A percentile compares a stretch with the other conserved stretches of the same genome.
Evolutionary conservation across 2,888 invertebrate species (phyloP).

Genomic region (Synergus laeviventris): DNA sequence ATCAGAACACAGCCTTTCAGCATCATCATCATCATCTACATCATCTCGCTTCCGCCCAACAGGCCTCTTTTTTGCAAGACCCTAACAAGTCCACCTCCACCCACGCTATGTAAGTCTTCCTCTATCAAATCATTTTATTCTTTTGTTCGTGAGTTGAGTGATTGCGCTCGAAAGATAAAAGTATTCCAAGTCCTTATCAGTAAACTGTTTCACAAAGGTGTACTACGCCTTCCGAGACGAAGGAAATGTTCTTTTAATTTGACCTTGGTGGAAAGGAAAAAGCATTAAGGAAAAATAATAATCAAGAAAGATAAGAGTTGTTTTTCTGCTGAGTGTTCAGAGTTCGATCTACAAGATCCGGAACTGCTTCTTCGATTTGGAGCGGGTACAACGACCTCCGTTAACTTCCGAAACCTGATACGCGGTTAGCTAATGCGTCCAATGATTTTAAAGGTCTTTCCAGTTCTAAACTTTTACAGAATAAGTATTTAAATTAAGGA

Average conservation of each 20-base stretch:
- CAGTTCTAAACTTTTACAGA: neutral
- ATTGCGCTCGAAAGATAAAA: neutral
- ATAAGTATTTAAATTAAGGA: no score
- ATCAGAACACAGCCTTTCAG: slow-evolving; percentile 62
- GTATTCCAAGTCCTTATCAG: slow-evolving; percentile 20
- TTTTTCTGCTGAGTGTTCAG: neutral
- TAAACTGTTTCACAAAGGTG: neutral
- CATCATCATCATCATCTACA: slow-evolving; percentile 59
- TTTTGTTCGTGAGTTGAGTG: slow-evolving; percentile 10
- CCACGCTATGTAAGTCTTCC: slow-evolving; percentile 63
- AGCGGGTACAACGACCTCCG: neutral
- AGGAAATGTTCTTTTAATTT: neutral
- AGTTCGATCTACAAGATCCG: neutral
- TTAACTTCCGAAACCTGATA: neutral
- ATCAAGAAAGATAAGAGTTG: no score
- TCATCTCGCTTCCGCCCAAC: slow-evolving; percentile 58
- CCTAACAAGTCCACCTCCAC: slow-evolving; percentile 57
- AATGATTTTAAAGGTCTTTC: neutral
- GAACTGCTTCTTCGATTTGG: neutral
- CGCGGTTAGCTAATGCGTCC: neutral
- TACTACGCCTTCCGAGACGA: neutral
- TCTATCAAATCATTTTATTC: slow-evolving; percentile 16
- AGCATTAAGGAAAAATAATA: neutral
- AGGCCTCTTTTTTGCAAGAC: slow-evolving; percentile 60
- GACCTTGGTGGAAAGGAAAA: neutral